Evolutionary conservation across 1,140 invertebrate genomes (phyloP).

Genomic region (Lucilia sericata): DNA sequence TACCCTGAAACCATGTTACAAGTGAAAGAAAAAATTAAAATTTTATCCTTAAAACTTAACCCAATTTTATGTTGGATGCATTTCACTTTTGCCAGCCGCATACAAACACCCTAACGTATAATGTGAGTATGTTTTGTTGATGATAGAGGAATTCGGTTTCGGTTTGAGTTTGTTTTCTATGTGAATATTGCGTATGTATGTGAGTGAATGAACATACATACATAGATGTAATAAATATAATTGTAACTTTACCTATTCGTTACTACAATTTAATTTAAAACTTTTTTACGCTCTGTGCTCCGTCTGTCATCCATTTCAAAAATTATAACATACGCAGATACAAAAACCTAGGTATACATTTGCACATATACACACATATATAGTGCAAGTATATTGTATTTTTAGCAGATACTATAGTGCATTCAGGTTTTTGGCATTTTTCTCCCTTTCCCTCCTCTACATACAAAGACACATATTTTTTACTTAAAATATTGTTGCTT

Average conservation of each 20-base stretch:
- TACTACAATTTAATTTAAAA: conserved; percentile 28
- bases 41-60: conserved; percentile 24
- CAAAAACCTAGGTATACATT: too few relatives aligned
- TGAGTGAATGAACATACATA: background rate
- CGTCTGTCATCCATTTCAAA: conserved; percentile 11
- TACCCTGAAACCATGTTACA: background rate
- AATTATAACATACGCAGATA: conserved; percentile 1
- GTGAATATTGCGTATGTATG: background rate
- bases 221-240: background rate
- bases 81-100: background rate
- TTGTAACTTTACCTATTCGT: conserved; percentile 19
- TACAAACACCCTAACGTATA: background rate
- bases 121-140: background rate
- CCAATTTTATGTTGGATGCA: background rate
- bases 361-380: background rate
- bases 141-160: background rate
- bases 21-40: background rate
- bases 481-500: background rate
- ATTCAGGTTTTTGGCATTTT: background rate
- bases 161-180: background rate
- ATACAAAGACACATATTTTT: background rate
- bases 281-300: conserved; percentile 7
- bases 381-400: background rate
- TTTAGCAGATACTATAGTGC: background rate
- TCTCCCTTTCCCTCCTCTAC: background rate